Conservation (phyloP, 2,797 vertebrate genomes). For the Sebastes diploproa region DNA sequence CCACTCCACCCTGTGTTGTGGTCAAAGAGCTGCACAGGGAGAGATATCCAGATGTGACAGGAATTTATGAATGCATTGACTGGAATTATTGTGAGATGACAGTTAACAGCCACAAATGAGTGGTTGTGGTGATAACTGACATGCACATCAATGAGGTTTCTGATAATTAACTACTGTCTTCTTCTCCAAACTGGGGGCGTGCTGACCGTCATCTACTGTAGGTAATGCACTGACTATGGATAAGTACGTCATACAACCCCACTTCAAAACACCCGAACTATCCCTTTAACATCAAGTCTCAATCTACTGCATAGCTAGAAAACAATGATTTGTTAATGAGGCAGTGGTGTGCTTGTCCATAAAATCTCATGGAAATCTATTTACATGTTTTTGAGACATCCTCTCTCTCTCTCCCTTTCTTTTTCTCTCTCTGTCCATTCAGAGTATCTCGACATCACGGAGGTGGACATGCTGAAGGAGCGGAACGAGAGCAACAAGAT, state of each 20-base stretch:
- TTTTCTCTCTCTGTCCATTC: neutral
- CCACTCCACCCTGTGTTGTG: neutral
- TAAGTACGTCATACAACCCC: too few species aligned
- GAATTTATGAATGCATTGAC: slow-evolving; percentile 15
- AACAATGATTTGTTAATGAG: neutral
- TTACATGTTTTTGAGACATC: neutral
- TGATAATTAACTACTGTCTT: neutral
- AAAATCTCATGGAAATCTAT: neutral
- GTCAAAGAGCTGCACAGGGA: slow-evolving; percentile 7
- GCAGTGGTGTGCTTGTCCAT: neutral
- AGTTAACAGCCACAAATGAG: neutral
- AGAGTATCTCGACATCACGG: slow-evolving; percentile 87
- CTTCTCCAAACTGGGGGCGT: too few species aligned
- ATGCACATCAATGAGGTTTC: neutral
- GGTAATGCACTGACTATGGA: too few species aligned
- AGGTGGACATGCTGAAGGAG: slow-evolving; percentile 82
- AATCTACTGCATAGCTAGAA: neutral
- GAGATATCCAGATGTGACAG: slow-evolving; percentile 19
- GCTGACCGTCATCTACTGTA: too few species aligned
- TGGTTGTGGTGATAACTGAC: neutral
- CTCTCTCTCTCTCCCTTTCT: neutral
- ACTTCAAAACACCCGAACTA: too few species aligned
- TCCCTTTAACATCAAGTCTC: neutral
- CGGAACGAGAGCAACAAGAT: slow-evolving; percentile 83
- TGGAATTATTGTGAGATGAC: neutral